A percentile compares a stretch with the other conserved stretches of the same genome.
Evolutionary conservation across 1,140 invertebrate species (phyloP).

Genomic region (Cydia pomonella): DNA sequence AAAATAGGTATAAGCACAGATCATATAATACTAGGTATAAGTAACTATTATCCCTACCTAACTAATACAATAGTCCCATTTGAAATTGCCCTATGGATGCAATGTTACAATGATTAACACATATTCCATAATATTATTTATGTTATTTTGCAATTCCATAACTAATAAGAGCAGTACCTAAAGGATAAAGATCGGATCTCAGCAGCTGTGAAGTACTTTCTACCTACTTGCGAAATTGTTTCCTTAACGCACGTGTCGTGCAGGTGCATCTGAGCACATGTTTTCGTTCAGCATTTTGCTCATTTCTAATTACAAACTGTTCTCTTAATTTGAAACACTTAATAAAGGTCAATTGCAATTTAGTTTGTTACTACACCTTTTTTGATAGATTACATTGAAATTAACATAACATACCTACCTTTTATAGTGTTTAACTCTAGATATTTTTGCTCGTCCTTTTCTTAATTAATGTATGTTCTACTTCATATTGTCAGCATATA

Average conservation of each 20-base stretch:
- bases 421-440: not conserved
- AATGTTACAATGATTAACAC: too few species aligned
- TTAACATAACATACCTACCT: not conserved
- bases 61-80: too few species aligned
- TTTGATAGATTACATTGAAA: too few species aligned
- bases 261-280: constrained; percentile 27
- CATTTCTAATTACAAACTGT: not conserved
- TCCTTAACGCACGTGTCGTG: constrained; percentile 20
- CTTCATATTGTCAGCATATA: too few species aligned
- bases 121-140: too few species aligned
- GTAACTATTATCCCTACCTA: too few species aligned
- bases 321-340: not conserved
- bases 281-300: constrained; percentile 6
- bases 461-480: too few species aligned
- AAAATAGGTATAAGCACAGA: too few species aligned
- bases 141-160: not conserved
- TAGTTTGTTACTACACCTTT: not conserved
- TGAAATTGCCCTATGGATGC: too few species aligned
- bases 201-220: constrained; percentile 3
- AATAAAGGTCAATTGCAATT: not conserved
- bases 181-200: not conserved
- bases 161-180: not conserved
- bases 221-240: constrained; percentile 9
- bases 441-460: too few species aligned
- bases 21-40: too few species aligned